Conservation (phyloP, 2,797 vertebrate genomes). For the Glyptemys insculpta region DNA sequence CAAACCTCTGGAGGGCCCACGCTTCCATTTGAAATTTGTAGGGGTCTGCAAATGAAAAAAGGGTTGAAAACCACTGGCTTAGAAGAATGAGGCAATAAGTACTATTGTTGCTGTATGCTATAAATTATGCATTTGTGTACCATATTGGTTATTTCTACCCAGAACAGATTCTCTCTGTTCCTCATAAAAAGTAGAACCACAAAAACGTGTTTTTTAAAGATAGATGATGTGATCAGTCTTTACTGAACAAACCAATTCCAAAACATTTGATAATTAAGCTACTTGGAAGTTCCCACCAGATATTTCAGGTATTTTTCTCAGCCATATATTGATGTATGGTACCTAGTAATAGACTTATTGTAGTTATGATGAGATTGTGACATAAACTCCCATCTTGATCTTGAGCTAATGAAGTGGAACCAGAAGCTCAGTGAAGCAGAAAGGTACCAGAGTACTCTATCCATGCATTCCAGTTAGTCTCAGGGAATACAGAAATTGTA, state of each 20-base stretch:
- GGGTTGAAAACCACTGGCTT: neutral
- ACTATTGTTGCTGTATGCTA: neutral
- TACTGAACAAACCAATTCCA: neutral
- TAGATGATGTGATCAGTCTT: neutral
- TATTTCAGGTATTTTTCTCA: neutral
- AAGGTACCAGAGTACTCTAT: neutral
- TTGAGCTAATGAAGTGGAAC: neutral
- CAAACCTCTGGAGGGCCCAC: neutral
- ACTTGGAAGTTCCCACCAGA: neutral
- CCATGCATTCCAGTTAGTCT: neutral
- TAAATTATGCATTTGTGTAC: neutral
- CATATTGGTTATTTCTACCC: neutral
- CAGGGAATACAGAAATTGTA: neutral
- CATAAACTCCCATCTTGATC: neutral
- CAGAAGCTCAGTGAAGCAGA: neutral
- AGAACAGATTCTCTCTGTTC: neutral
- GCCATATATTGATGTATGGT: neutral
- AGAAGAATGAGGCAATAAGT: neutral
- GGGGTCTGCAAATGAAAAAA: neutral
- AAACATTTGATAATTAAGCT: neutral
- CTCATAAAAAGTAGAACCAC: neutral
- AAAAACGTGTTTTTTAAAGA: neutral
- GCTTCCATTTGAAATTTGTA: neutral
- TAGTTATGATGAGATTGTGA: neutral
- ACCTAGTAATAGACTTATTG: neutral